These are phyloP conservation scores for Elephantulus edwardii DNA, from an alignment of 2,113 vertebrate species.

Conservation along the genomic window DNA sequence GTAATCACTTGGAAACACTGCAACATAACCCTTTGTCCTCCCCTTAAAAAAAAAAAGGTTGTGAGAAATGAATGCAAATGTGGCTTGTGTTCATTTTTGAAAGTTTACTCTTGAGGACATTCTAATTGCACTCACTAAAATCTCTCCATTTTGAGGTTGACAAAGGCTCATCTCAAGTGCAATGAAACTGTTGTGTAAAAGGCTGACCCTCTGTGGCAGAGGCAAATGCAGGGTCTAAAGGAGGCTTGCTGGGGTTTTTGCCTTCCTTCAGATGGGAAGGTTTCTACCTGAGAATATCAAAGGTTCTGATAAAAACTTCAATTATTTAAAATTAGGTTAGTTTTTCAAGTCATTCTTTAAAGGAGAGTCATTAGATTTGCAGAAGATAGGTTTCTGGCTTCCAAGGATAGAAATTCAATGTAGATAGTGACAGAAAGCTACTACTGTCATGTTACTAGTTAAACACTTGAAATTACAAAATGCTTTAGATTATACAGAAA, in stretches of 20 bases:
- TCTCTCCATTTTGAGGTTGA: neutral
- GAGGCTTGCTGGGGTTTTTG: neutral
- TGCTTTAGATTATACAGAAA: neutral
- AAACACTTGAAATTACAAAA: neutral
- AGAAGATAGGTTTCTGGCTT: neutral
- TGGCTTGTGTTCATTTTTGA: neutral
- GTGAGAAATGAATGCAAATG: neutral
- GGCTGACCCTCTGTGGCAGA: neutral
- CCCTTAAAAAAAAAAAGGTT: neutral
- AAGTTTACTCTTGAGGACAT: neutral
- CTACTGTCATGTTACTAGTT: neutral
- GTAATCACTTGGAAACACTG: slow-evolving; percentile 18
- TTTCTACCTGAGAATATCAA: neutral
- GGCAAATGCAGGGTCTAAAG: neutral
- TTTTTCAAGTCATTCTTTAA: neutral
- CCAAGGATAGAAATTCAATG: neutral
- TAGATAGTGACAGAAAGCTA: neutral
- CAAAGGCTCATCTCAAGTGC: neutral
- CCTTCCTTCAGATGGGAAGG: neutral
- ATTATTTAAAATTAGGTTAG: neutral
- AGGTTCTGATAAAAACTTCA: neutral
- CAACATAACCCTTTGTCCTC: neutral
- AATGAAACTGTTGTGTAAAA: neutral
- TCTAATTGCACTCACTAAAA: neutral
- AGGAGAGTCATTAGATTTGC: neutral